These are phyloP conservation scores for Salminus brasiliensis DNA, from an alignment of 2,113 vertebrate species.

Conservation along the genomic window DNA sequence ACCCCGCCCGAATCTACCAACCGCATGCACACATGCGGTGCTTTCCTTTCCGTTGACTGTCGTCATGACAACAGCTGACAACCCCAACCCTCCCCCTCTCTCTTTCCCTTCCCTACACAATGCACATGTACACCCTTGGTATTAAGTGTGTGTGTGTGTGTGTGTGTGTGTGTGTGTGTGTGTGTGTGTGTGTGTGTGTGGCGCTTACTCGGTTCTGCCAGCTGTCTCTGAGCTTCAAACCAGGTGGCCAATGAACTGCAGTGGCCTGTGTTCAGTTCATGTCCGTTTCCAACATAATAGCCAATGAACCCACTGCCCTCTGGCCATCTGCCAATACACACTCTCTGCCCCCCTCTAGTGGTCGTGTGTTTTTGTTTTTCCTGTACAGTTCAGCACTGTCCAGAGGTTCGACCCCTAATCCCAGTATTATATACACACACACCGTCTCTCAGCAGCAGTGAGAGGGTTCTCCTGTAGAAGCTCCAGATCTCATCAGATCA, in stretches of 20 bases:
- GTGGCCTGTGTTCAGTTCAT: conserved; percentile 77
- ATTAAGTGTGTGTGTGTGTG: too few relatives aligned
- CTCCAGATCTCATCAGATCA: too few relatives aligned
- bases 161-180: too few relatives aligned
- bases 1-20: conserved; percentile 60
- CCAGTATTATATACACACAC: too few relatives aligned
- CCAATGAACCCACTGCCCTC: conserved; percentile 79
- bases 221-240: conserved; percentile 78
- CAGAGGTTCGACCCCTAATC: too few relatives aligned
- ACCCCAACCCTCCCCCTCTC: too few relatives aligned
- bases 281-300: conserved; percentile 80
- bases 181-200: conserved; percentile 41
- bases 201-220: conserved; percentile 67
- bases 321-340: conserved; percentile 56
- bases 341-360: conserved; percentile 70
- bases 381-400: too few relatives aligned
- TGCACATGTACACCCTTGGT: conserved; percentile 55
- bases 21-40: conserved; percentile 56
- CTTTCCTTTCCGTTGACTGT: conserved; percentile 72
- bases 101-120: conserved; percentile 55
- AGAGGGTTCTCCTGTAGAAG: too few relatives aligned
- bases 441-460: too few relatives aligned
- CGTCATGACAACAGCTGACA: conserved; percentile 75
- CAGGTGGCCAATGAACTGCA: conserved; percentile 80
- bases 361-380: not conserved